Conservation (phyloP, 2,113 vertebrate genomes). For the Lipotes vexillifer region DNA sequence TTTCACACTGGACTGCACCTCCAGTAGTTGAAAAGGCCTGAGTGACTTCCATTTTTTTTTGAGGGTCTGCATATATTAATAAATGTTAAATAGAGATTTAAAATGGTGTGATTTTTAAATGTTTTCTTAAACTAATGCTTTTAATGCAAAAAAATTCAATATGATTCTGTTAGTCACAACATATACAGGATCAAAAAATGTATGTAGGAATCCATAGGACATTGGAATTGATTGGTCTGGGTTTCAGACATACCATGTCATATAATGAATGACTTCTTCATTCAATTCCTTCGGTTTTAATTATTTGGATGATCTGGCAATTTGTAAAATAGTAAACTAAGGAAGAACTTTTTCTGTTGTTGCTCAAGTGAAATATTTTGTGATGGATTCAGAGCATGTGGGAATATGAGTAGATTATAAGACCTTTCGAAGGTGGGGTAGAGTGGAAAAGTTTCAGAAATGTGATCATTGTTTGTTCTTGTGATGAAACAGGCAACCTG, state of each 20-base stretch:
- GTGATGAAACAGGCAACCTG: conserved; percentile 61
- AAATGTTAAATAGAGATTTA: not conserved
- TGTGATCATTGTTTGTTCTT: not conserved
- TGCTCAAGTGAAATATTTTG: not conserved
- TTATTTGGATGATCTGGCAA: not conserved
- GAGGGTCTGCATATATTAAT: not conserved
- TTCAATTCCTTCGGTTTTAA: not conserved
- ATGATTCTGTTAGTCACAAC: not conserved
- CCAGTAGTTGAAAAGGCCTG: not conserved
- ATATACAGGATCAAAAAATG: not conserved
- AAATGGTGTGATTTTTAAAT: not conserved
- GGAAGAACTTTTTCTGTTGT: not conserved
- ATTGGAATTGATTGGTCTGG: not conserved
- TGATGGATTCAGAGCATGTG: not conserved
- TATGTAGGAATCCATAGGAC: not conserved
- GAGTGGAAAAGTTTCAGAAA: not conserved
- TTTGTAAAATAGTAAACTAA: not conserved
- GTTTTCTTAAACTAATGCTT: conserved; percentile 10
- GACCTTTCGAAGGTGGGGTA: not conserved
- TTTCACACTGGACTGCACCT: not conserved
- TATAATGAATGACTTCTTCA: not conserved
- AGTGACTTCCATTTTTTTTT: not conserved
- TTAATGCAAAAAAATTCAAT: not conserved
- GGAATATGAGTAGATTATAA: not conserved
- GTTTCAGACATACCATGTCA: not conserved